A percentile compares a stretch with the other conserved stretches of the same genome.
These are phyloP conservation scores for Cyprinodon brontotheroides DNA, from an alignment of 2,113 vertebrate genomes.

Conservation along the genomic window DNA sequence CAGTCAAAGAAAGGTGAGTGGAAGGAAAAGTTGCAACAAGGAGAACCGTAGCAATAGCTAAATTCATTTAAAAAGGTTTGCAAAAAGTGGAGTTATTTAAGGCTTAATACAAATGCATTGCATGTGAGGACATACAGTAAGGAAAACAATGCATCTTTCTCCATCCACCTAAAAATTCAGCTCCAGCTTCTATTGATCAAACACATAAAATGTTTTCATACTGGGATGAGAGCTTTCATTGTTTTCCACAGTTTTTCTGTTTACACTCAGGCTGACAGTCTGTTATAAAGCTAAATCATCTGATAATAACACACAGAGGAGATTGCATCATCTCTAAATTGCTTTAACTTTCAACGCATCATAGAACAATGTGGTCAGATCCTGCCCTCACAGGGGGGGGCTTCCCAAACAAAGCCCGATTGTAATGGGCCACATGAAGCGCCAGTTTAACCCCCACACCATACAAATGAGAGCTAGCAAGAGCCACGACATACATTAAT, in stretches of 20 bases:
- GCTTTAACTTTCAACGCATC: conserved; percentile 24
- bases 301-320: conserved; percentile 24
- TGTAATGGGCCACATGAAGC: conserved; percentile 55
- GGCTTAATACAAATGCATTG: too few relatives aligned
- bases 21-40: too few relatives aligned
- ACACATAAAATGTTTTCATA: neutral
- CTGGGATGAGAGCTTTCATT: neutral
- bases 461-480: conserved; percentile 49
- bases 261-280: neutral
- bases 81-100: too few relatives aligned
- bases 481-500: conserved; percentile 69
- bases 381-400: conserved; percentile 26
- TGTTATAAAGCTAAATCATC: neutral
- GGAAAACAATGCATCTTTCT: too few relatives aligned
- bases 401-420: conserved; percentile 56
- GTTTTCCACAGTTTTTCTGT: neutral
- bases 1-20: too few relatives aligned
- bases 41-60: too few relatives aligned
- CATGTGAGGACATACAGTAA: too few relatives aligned
- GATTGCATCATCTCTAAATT: conserved; percentile 44
- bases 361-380: conserved; percentile 46
- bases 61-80: too few relatives aligned
- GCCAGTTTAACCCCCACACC: conserved; percentile 61
- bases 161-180: too few relatives aligned
- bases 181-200: neutral